Base-by-base conservation (phyloP, 2,113 vertebrate species). In the Gobius niger region DNA sequence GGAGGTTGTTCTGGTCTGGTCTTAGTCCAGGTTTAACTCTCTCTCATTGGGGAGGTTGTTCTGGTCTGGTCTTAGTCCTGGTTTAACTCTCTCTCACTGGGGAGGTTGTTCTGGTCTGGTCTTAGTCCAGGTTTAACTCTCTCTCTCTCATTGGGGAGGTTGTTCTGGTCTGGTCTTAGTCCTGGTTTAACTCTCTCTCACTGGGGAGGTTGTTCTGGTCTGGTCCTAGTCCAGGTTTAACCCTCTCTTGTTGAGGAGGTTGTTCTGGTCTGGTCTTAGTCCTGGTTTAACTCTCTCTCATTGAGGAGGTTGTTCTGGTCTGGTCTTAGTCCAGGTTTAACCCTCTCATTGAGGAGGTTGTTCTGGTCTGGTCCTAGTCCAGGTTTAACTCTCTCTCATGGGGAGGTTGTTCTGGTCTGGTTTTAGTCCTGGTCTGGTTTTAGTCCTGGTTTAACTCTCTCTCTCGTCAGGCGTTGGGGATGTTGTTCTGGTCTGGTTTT, bases 381-480 rank as follows among this genome's bases (percentile, higher is more conserved):
- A 3, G 14, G 7, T n/a, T 42, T 7, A 42, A n/a, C n/a, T n/a
- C n/a, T n/a, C n/a, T n/a, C n/a, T 4, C 90, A 99, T 99, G 24
- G 96, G 97, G 72, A 99, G 98, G 97, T 91, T 99, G 67, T 99
- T 99, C 91, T 99, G 97, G 96, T n/a, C n/a, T n/a, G n/a, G n/a
- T n/a, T n/a, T n/a, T n/a, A n/a, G n/a, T n/a, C n/a, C n/a, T 19
- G 7, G 18, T 14, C 49, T 10, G 19, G n/a, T 2, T 8, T 15
- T n/a, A 95, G 96, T 98, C 8, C 2, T 13, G 7, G 42, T 42
- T 54, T 19, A n/a, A 18, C 24, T 1, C 1, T 24, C 24, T 34
- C 40, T 12, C 5, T 13, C 42, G 47, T 4, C 90, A 99, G 97
- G 97, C 97, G 59, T 92, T 99, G 24, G 96, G 97, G 72, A 99